Evolutionary conservation across 2,113 vertebrate species (phyloP).

Genomic region (Cinclus mexicanus): DNA sequence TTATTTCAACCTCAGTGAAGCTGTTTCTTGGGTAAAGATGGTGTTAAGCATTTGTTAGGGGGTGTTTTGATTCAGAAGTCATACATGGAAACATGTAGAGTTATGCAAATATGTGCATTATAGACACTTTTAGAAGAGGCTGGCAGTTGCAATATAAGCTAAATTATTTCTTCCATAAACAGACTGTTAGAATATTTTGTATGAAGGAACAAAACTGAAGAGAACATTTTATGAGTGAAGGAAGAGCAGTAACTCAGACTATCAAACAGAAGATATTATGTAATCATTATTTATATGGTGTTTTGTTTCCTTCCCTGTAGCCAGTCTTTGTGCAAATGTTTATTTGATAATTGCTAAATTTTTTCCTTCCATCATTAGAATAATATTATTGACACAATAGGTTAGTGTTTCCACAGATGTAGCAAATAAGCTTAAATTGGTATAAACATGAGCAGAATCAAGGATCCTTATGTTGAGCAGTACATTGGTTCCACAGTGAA

Average conservation of each 20-base stretch:
- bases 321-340: neutral
- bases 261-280: neutral
- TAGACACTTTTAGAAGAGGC: constrained; percentile 13
- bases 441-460: neutral
- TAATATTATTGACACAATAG: neutral
- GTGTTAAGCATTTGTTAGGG: neutral
- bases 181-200: neutral
- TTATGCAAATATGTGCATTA: constrained; percentile 16
- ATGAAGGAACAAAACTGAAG: neutral
- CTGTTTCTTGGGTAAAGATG: neutral
- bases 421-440: neutral
- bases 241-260: neutral
- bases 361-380: neutral
- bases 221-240: constrained; percentile 1
- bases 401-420: neutral
- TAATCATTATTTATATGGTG: neutral
- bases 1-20: neutral
- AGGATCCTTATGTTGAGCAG: neutral
- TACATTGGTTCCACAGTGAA: neutral
- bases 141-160: neutral
- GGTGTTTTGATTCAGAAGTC: neutral
- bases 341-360: neutral
- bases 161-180: constrained; percentile 34
- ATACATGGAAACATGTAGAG: neutral
- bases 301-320: neutral